Evolutionary conservation across 1,140 invertebrate genomes (phyloP).

Genomic region (Tyrophagus putrescentiae): DNA sequence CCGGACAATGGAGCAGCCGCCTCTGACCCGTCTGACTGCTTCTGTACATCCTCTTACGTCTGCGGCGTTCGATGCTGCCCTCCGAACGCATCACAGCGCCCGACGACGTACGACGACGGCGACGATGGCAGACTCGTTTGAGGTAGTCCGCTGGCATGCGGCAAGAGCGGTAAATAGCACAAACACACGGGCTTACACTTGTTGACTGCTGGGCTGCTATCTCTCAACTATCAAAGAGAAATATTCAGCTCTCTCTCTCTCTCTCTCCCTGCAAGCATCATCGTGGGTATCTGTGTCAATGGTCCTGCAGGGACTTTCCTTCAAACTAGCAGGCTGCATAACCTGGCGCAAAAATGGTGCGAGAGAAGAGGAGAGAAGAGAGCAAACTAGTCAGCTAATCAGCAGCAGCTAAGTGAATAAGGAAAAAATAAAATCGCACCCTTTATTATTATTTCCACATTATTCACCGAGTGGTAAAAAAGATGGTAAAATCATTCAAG

Average conservation of each 20-base stretch:
- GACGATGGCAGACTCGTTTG: not conserved
- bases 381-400: too few relatives aligned
- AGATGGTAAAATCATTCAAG: too few relatives aligned
- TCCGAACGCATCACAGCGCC: too few relatives aligned
- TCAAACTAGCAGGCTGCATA: not conserved
- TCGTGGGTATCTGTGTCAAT: constrained; percentile 13
- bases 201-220: not conserved
- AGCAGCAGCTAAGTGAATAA: too few relatives aligned
- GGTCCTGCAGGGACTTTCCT: not conserved
- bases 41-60: constrained; percentile 10
- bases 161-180: not conserved
- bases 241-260: not conserved
- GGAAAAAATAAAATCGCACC: not conserved
- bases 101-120: too few relatives aligned
- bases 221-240: too few relatives aligned
- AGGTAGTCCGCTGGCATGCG: not conserved
- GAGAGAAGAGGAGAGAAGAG: too few relatives aligned
- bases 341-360: too few relatives aligned
- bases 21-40: constrained; percentile 6
- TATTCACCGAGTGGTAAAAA: too few relatives aligned
- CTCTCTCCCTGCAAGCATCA: not conserved
- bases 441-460: not conserved
- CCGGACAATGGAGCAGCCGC: not conserved
- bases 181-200: too few relatives aligned
- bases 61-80: too few relatives aligned